These are phyloP conservation scores for Eufriesea mexicana DNA, from an alignment of 1,140 invertebrate genomes.

Conservation along the genomic window DNA sequence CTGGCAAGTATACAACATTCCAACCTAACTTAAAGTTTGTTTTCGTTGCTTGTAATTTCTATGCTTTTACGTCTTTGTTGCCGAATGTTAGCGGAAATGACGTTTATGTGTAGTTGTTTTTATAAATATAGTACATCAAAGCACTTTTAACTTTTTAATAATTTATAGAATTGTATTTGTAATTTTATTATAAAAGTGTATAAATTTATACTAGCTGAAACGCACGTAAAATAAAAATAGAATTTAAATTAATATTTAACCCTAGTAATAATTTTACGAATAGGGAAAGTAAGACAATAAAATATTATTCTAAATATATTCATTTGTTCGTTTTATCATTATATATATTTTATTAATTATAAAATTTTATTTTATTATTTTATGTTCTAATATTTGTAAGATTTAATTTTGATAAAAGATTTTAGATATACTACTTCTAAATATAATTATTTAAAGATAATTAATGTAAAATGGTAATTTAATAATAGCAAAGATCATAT, in stretches of 20 bases:
- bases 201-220: neutral
- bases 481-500: no score
- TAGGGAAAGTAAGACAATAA: no score
- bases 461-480: no score
- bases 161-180: neutral
- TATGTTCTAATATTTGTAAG: no score
- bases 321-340: no score
- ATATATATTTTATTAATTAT: no score
- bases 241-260: neutral
- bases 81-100: neutral
- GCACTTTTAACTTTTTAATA: neutral
- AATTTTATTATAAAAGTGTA: neutral
- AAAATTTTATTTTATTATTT: no score
- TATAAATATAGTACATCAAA: neutral
- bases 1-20: neutral
- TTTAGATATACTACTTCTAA: no score
- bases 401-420: no score
- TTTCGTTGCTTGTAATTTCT: constrained; percentile 1
- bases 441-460: no score
- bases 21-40: neutral
- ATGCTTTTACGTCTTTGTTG: neutral
- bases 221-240: neutral
- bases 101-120: neutral
- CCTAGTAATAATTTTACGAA: neutral
- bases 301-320: no score